Base-by-base conservation (phyloP, 1,140 invertebrate genomes). In the Tyrophagus putrescentiae region DNA sequence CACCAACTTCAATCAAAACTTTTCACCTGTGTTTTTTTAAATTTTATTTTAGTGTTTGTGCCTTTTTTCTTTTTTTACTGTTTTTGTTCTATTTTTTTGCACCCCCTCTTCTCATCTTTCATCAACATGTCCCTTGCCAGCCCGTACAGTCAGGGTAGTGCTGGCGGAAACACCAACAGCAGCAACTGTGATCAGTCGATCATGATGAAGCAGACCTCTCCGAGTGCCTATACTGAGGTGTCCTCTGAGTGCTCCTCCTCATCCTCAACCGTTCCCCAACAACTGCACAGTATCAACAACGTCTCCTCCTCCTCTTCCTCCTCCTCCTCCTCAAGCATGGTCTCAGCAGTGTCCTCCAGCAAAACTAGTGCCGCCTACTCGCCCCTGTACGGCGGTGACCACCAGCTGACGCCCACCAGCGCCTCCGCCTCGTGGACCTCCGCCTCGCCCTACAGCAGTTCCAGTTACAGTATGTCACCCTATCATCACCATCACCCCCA, bases 401-500 rank as follows among this genome's bases (percentile, higher is more conserved):
- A 42, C 39, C 23, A 21, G 39, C 39, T 21, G 23, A 56, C 53
- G 13, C 23, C 53, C 45, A 56, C 53, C 29, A 32, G 23, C 27
- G 21, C 53, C 13, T 13, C 29, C 27, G 21, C 53, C 13, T 13
- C 29, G 13, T 56, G 23, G 29, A 32, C 13, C 13, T 32, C 53
- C 21, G n/a, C 18, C 6, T 54, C 29, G 18, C 25, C 18, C 6
- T 54, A 11, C 11, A 23, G 6, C 6, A 29, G 7, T 13, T 48
- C 45, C 7, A 6, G 31, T 18, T 48, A 48, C 31, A 48, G 45
- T 48, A 13, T 48, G 31, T 48, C 45, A n/a, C n/a, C n/a, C n/a
- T n/a, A n/a, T 48, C 31, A 48, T 48, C 45, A 54, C 25, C 52
- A 54, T 7, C 52, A 31, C 9, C 21, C 18, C 16, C 52, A 50